Evolutionary conservation across 2,888 invertebrate species (phyloP).

Genomic region (Tryphoninae sp.): DNA sequence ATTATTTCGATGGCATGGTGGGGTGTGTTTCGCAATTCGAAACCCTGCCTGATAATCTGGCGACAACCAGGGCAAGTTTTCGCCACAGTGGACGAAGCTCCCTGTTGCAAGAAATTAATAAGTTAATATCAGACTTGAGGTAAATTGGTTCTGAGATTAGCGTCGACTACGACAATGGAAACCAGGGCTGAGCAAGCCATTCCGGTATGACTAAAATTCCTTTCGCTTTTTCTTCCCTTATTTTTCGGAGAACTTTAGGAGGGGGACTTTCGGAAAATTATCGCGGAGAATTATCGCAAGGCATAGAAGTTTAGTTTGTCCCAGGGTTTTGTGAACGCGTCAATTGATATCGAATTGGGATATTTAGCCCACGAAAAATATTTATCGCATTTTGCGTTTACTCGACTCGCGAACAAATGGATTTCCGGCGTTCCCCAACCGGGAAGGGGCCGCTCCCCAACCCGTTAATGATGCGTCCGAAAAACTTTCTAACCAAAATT

Average conservation of each 20-base stretch:
- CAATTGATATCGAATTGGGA: constrained; percentile 31
- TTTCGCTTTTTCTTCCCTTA: constrained; percentile 21
- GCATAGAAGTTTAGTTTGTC: constrained; percentile 44
- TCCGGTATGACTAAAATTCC: constrained; percentile 48
- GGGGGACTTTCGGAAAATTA: constrained; percentile 17
- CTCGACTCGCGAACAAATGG: constrained; percentile 50
- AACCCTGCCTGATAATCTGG: constrained; percentile 40
- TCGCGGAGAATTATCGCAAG: constrained; percentile 44
- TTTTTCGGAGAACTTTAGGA: constrained; percentile 29
- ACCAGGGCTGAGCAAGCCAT: constrained; percentile 58
- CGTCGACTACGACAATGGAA: constrained; percentile 40
- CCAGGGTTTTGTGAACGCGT: constrained; percentile 47
- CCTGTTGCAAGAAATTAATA: constrained; percentile 38
- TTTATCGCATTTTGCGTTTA: constrained; percentile 37
- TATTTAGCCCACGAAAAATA: constrained; percentile 52
- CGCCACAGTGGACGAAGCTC: constrained; percentile 20
- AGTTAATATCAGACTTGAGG: constrained; percentile 39
- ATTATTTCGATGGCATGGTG: neutral
- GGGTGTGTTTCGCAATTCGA: too few species aligned
- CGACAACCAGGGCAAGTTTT: constrained; percentile 52
- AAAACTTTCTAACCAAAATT: too few species aligned
- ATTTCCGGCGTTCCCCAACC: neutral
- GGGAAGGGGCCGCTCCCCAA: too few species aligned
- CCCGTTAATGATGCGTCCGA: too few species aligned
- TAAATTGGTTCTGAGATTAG: constrained; percentile 25